Evolutionary conservation across 2,888 invertebrate species (phyloP), one percentile per base, ranked within the genome.

Genomic region (Drosophila recens): DNA sequence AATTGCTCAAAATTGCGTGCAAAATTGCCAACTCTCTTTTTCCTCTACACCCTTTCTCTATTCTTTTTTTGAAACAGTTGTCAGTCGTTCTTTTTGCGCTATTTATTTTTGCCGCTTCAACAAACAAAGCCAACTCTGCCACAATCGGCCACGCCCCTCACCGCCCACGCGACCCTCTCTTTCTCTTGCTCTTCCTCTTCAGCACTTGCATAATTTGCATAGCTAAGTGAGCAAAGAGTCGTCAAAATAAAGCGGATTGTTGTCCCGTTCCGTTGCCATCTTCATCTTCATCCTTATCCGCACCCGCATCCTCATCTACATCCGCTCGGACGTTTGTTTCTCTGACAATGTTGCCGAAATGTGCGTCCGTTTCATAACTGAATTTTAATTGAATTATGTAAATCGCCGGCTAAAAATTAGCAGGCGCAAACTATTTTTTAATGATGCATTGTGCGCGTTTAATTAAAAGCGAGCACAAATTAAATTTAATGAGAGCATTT

Each of bases 371-470:
- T 87, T 89, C 85, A 87, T 85, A 87, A 85, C 89, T 89, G 76
- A 85, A 85, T 85, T 89, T 85, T 89, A 85, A 85, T 85, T 85
- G 86, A 89, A 85, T 89, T 85, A 85, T 85, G 84, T 87, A 85
- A 85, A 85, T 89, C 86, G 80, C 86, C 56, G 58, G 74, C 87
- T 87, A 85, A 85, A 89, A 85, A 85, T 85, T 85, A 89, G 84
- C 89, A 89, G 87, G 88, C 89, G 77, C 76, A 82, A 89, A 89
- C 89, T 85, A 85, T 82, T 85, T 84, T 89, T 87, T 85, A 85
- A 85, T 79, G 87, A 81, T 54, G 85, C 87, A 87, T 82, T 82
- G 87, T 79, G 49, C 70, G 73, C 87, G 61, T 89, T 85, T 85
- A 89, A 85, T 89, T 85, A 89, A 85, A 87, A 85, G 76, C 86